phyloP scores from a whole-genome alignment of 1,140 invertebrate species.

The Chionoecetes opilio region DNA sequence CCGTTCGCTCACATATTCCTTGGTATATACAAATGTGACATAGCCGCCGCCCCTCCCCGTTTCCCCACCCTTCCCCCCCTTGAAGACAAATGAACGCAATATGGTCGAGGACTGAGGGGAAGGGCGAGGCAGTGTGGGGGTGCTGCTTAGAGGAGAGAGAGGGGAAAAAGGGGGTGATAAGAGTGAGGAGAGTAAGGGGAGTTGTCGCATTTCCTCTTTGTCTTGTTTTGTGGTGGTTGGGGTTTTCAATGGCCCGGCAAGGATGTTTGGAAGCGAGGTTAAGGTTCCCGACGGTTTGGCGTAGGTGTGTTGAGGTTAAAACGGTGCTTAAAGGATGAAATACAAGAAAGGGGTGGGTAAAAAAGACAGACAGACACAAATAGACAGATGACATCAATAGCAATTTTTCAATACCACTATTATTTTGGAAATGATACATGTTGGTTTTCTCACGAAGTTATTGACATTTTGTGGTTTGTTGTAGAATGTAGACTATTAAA shows the following conservation, averaged over 20 bases:
- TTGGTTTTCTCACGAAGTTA: too few species aligned
- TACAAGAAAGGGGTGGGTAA: background rate
- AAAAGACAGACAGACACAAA: background rate
- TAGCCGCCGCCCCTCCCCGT: too few species aligned
- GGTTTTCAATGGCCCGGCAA: background rate
- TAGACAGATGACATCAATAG: background rate
- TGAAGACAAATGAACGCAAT: constrained; percentile 70
- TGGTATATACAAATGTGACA: constrained; percentile 69
- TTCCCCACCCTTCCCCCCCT: too few species aligned
- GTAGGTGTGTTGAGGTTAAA: too few species aligned
- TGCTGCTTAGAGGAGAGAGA: background rate
- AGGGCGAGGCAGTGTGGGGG: background rate
- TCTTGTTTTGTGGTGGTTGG: background rate
- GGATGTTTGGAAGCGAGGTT: background rate
- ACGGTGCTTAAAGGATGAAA: too few species aligned
- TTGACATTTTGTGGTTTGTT: too few species aligned
- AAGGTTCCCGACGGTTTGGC: background rate
- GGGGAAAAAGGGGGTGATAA: background rate
- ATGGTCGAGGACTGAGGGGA: constrained; percentile 41
- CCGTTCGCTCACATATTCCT: constrained; percentile 44
- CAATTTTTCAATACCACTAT: too few species aligned
- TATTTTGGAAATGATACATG: too few species aligned
- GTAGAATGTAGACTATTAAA: too few species aligned
- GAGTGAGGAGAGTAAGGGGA: background rate
- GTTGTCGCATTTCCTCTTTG: constrained; percentile 3